Evolutionary conservation across 2,797 vertebrate genomes (phyloP).

Genomic region (Peromyscus nudipes): DNA sequence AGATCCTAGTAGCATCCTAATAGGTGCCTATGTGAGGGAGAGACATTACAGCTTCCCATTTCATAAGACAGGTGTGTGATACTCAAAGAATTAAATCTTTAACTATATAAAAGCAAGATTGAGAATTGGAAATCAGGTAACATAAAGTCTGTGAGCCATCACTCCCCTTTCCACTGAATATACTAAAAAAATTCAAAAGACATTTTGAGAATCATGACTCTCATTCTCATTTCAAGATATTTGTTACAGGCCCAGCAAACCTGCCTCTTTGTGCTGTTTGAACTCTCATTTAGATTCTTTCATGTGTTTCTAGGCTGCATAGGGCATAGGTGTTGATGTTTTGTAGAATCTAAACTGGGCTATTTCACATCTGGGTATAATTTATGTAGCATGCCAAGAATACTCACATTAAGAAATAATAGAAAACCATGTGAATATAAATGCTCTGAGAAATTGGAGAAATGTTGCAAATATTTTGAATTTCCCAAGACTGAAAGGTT

Average conservation of each 20-base stretch:
- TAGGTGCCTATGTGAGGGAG: background rate
- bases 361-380: conserved; percentile 24
- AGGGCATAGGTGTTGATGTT: background rate
- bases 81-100: background rate
- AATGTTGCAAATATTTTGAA: conserved; percentile 37
- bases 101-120: background rate
- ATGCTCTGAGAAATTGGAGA: background rate
- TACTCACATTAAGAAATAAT: background rate
- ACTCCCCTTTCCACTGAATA: background rate
- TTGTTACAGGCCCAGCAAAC: background rate
- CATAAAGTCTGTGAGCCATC: background rate
- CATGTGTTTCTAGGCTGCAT: background rate
- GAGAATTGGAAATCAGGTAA: background rate
- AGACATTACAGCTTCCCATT: background rate
- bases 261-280: background rate
- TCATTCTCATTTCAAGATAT: background rate
- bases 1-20: background rate
- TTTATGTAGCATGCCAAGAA: background rate
- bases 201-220: background rate
- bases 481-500: background rate
- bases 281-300: conserved; percentile 21
- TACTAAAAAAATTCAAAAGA: background rate
- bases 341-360: background rate
- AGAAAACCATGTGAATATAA: conserved; percentile 1
- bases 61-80: background rate